These are phyloP conservation scores for Pipistrellus kuhlii DNA, from an alignment of 2,797 vertebrate genomes.

Conservation along the genomic window DNA sequence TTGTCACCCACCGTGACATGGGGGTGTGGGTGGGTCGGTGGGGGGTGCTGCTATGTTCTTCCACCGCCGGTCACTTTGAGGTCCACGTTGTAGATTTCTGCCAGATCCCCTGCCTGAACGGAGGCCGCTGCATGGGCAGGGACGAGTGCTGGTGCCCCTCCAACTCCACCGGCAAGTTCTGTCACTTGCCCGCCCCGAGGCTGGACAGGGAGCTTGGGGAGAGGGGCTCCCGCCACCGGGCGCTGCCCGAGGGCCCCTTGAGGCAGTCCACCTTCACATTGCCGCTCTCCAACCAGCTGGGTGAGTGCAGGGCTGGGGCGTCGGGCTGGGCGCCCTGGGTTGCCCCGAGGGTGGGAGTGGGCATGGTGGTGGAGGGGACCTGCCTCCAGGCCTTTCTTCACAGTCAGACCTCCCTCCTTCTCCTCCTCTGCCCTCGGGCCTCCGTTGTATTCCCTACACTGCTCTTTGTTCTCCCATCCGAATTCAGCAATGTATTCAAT, in stretches of 20 bases:
- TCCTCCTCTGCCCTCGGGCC: background rate
- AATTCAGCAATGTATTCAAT: background rate
- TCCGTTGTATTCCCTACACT: background rate
- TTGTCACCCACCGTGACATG: background rate
- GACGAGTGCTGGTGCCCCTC: conserved; percentile 95
- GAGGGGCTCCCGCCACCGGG: conserved; percentile 80
- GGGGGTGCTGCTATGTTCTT: background rate
- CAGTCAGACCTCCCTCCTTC: background rate
- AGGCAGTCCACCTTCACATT: conserved; percentile 94
- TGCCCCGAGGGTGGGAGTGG: rapidly evolving
- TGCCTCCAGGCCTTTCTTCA: background rate
- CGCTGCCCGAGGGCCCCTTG: conserved; percentile 83
- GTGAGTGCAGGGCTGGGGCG: conserved; percentile 84
- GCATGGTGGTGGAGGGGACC: background rate
- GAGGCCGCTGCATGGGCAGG: conserved; percentile 94
- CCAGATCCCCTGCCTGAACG: conserved; percentile 96
- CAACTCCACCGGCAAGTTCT: conserved; percentile 97
- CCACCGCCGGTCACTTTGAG: background rate
- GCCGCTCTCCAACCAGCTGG: conserved; percentile 95
- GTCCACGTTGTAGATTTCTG: conserved; percentile 92
- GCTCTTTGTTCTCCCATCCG: background rate
- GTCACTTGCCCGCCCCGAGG: conserved; percentile 91
- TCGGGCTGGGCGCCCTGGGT: background rate
- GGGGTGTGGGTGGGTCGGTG: no score
- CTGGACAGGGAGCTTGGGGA: conserved; percentile 84